Evolutionary conservation across 2,888 invertebrate species (phyloP).

Genomic region (Tethea ocularis): DNA sequence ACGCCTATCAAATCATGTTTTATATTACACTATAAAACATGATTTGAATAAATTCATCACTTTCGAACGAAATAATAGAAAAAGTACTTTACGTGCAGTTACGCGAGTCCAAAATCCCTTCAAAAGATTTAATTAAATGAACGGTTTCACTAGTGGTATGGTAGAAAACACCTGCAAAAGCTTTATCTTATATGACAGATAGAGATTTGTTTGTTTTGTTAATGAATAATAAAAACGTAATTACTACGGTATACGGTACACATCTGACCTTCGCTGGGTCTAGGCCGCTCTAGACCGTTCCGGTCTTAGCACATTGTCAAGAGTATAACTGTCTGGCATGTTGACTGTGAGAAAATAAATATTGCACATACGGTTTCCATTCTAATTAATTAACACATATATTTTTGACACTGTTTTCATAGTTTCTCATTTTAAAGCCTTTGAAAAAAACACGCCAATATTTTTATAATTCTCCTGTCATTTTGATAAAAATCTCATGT

Average conservation of each 20-base stretch:
- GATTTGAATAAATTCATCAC: too few relatives aligned
- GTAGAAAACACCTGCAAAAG: not conserved
- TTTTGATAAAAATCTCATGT: constrained; percentile 12
- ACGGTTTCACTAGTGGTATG: too few relatives aligned
- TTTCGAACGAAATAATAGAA: too few relatives aligned
- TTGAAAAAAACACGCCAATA: not conserved
- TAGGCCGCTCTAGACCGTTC: constrained; percentile 33
- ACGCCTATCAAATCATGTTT: too few relatives aligned
- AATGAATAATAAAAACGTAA: constrained; percentile 1
- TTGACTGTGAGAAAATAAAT: constrained; percentile 4
- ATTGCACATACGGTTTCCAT: not conserved
- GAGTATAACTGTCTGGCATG: constrained; percentile 15
- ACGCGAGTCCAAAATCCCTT: too few relatives aligned
- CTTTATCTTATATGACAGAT: not conserved
- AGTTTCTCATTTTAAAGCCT: not conserved
- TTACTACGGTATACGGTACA: not conserved
- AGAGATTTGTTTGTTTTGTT: not conserved
- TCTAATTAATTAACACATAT: not conserved
- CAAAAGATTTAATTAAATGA: too few relatives aligned
- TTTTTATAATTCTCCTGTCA: not conserved
- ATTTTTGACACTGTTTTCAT: not conserved
- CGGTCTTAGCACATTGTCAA: constrained; percentile 25
- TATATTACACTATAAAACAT: too few relatives aligned
- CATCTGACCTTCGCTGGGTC: constrained; percentile 39
- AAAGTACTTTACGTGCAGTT: too few relatives aligned